Evolutionary conservation across 2,888 invertebrate genomes (phyloP).

Genomic region (Drepanosiphum platanoidis): DNA sequence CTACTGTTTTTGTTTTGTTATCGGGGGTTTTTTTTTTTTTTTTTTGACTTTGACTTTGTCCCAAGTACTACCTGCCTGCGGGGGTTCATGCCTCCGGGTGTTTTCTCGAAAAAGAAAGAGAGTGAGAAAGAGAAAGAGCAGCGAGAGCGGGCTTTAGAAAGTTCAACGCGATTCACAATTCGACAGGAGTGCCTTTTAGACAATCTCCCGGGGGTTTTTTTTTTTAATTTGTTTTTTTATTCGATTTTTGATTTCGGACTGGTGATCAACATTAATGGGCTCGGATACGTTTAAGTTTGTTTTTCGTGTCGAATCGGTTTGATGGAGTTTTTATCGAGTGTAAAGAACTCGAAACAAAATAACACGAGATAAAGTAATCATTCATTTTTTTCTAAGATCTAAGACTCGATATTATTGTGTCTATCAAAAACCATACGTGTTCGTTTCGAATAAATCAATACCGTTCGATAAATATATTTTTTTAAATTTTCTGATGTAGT

Average conservation of each 20-base stretch:
- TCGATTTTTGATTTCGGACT: too few species aligned
- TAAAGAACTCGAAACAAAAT: background rate
- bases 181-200: slow-evolving; percentile 39
- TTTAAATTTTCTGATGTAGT: too few species aligned
- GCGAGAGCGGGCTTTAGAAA: slow-evolving; percentile 46
- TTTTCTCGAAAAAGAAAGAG: slow-evolving; percentile 4
- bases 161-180: slow-evolving; percentile 24
- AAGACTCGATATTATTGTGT: too few species aligned
- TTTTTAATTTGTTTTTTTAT: background rate
- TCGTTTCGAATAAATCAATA: background rate
- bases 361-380: background rate
- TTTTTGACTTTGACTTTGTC: background rate
- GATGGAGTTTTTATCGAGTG: background rate
- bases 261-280: too few species aligned
- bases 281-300: background rate
- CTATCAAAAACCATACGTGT: too few species aligned
- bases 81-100: slow-evolving; percentile 18
- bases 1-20: background rate
- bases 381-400: background rate
- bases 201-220: background rate
- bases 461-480: too few species aligned
- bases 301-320: background rate
- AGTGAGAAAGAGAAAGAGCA: slow-evolving; percentile 15
- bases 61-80: too few species aligned
- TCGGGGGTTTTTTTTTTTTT: background rate